Evolutionary conservation across 2,888 invertebrate genomes (phyloP).

Genomic region (Melolontha melolontha): DNA sequence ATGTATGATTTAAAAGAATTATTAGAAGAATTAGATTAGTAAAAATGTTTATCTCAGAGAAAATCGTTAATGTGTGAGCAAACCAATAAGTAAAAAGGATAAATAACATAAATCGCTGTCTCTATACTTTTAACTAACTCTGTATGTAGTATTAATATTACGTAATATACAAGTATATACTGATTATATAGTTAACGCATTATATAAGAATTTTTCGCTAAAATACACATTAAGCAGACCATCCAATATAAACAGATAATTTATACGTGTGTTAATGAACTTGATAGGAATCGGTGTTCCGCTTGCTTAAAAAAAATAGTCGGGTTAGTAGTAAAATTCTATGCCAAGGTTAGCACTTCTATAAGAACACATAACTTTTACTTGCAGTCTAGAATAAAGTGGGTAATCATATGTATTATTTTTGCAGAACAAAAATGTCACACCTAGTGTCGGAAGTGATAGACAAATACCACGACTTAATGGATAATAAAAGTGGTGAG

Average conservation of each 20-base stretch:
- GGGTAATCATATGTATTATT: not conserved
- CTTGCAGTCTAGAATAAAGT: not conserved
- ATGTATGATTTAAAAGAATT: too few species aligned
- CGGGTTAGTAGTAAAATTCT: slow-evolving; percentile 24
- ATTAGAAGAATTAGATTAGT: too few species aligned
- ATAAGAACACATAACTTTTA: not conserved
- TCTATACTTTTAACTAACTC: too few species aligned
- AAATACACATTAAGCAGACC: too few species aligned
- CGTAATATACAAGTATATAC: too few species aligned
- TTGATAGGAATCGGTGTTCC: not conserved
- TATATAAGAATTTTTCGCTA: too few species aligned
- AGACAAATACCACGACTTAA: slow-evolving; percentile 79
- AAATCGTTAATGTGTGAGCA: too few species aligned
- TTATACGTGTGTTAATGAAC: not conserved
- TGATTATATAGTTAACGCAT: too few species aligned
- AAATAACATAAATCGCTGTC: too few species aligned
- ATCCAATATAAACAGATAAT: not conserved
- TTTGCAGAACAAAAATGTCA: slow-evolving; percentile 68
- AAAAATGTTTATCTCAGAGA: too few species aligned
- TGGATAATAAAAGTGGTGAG: slow-evolving; percentile 82
- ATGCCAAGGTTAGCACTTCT: slow-evolving; percentile 19
- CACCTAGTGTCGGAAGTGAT: slow-evolving; percentile 70
- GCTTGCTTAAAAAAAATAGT: not conserved
- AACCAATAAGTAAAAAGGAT: too few species aligned
- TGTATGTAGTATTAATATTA: too few species aligned